Percentiles rank a stretch among this genome's conserved stretches.
These are phyloP conservation scores for Bicyclus anynana DNA, from an alignment of 1,140 invertebrate species.

Conservation along the genomic window DNA sequence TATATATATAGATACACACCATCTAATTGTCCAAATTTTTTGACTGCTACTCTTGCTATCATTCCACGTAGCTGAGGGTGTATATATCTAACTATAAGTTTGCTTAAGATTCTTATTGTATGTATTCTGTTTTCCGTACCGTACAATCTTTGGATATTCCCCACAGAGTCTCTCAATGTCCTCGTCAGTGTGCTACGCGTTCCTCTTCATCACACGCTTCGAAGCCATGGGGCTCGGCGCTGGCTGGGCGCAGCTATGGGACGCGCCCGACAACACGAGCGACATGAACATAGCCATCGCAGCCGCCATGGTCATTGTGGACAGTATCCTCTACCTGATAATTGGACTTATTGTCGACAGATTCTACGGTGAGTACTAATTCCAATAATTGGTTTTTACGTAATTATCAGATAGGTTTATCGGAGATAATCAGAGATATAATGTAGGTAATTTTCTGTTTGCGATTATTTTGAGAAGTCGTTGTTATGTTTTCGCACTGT, in stretches of 20 bases:
- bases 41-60: too few relatives aligned
- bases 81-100: too few relatives aligned
- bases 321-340: conserved; percentile 64
- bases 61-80: too few relatives aligned
- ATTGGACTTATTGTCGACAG: conserved; percentile 67
- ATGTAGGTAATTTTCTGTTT: too few relatives aligned
- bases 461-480: too few relatives aligned
- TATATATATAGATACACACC: too few relatives aligned
- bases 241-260: conserved; percentile 72
- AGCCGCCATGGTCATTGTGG: conserved; percentile 68
- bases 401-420: too few relatives aligned
- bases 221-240: conserved; percentile 79
- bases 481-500: too few relatives aligned
- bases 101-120: too few relatives aligned
- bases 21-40: too few relatives aligned
- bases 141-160: conserved; percentile 11
- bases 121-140: too few relatives aligned
- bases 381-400: background rate
- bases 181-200: conserved; percentile 80
- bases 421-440: too few relatives aligned
- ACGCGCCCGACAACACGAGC: conserved; percentile 63
- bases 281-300: conserved; percentile 73
- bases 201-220: conserved; percentile 78
- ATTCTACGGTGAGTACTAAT: conserved; percentile 44
- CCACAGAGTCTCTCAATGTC: conserved; percentile 80